Evolutionary conservation across 2,113 vertebrate genomes (phyloP), one percentile per base, ranked within the genome.

Genomic region (Corythaeola cristata): DNA sequence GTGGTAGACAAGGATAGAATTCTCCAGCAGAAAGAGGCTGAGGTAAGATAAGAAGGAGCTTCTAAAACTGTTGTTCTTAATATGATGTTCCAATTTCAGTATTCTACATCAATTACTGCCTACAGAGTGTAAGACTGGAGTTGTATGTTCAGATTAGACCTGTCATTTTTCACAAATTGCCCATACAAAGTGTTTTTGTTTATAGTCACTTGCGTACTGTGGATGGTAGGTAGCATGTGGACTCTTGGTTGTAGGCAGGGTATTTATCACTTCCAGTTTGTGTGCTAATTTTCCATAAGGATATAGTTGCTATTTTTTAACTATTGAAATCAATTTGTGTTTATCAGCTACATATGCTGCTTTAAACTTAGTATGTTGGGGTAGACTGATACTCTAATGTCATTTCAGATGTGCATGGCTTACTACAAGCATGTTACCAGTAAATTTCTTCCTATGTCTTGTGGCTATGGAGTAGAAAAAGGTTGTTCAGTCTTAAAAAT

Each of bases 1-100:
- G 99, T 98, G 71, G 55, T 99, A 89, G 99, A 99, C 96, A 99
- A 99, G 91, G 99, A 99, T 87, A 98, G 99, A 98, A 99, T 99
- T 93, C 98, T 99, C 71, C 96, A 99, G 93, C 99, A 99, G 98
- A 99, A 99, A 47, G 99, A 99, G 93, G 98, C 99, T 22, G 99
- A 99, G 98, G 99, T 99, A 95, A 97, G 98, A 69, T 99, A 95
- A 97, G 98, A 69, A 21, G 17, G 47, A 18, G 14, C 37, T 92
- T 30, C 37, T 71, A 12, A 73, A 92, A 33, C 14, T 33, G 14
- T 53, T 83, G 15, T 33, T 90, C 35, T 85, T 32, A 33, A 24
- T 41, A 26, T 28, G 37, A 26, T 30, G 20, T 78, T 89, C 53
- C 63, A 49, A 0, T 75, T 82, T 18, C 47, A 73, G 30, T 52